Base-by-base conservation (phyloP, 2,888 invertebrate genomes). In the Rhaphigaster nebulosa region DNA sequence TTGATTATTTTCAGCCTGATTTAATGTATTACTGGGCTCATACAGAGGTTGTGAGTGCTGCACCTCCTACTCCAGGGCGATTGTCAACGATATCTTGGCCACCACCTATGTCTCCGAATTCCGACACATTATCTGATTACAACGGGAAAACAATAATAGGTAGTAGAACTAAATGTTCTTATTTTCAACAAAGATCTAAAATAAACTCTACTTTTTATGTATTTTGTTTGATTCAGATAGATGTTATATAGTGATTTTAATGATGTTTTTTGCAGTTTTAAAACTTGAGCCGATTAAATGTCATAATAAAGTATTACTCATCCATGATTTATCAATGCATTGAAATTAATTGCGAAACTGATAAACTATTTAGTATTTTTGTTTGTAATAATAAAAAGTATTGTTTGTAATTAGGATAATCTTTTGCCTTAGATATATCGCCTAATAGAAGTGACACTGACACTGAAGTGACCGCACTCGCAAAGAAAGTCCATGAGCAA, bases 1-100 rank as follows among this genome's bases (percentile, higher is more conserved):
- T 92, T 54, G 88, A 65, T 65, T 92, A 89, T 92, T 94, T 95
- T 56, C 94, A 98, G 98, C 97, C 97, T 91, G 97, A 97, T 94
- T 95, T 97, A 93, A 97, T 98, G 96, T 98, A 98, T 94, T 97
- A 96, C 93, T 98, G 98, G 98, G 95, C 97, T 45, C 97, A 97
- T 93, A 96, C 96, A 92, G 97, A 97, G 94, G 94, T 95, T 88
- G 95, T 96, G 90, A 94, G 95, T 65, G 94, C 95, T 88, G 95
- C 96, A 92, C 96, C 97, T 60, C 93, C 93, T 26, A 96, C 97
- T 34, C 97, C 97, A 0, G 97, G 97, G 89, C 95, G 96, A 93
- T 94, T 98, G 88, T 96, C 96, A 92, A 95, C 95, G 91, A 94
- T 96, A 1, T 95, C 96, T 60, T 97, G 97, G 97, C 97, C 97